Evolutionary conservation across 1,140 invertebrate genomes (phyloP).

Genomic region (Trissolcus basalis): DNA sequence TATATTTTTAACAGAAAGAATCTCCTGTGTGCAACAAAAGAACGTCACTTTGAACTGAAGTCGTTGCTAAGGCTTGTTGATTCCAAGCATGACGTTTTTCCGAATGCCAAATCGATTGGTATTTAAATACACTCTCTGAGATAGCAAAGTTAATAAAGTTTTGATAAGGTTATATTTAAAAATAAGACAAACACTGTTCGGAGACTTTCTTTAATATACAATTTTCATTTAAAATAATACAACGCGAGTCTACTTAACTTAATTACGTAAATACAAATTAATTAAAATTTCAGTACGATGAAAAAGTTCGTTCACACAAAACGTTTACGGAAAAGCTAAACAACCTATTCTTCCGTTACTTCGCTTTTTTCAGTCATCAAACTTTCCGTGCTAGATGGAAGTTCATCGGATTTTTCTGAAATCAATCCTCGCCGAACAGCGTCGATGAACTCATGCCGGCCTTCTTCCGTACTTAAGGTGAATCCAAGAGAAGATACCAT

Average conservation of each 20-base stretch:
- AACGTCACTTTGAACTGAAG: slow-evolving; percentile 14
- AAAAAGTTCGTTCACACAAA: slow-evolving; percentile 32
- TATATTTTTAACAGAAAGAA: slow-evolving; percentile 2
- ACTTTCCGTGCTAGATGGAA: slow-evolving; percentile 20
- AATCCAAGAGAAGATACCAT: slow-evolving; percentile 70
- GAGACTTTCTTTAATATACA: slow-evolving; percentile 9
- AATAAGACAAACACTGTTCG: slow-evolving; percentile 9
- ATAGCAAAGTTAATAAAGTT: slow-evolving; percentile 3
- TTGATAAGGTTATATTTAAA: background rate
- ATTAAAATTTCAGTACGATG: slow-evolving; percentile 35
- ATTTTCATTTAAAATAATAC: slow-evolving; percentile 27
- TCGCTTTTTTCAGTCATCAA: slow-evolving; percentile 2
- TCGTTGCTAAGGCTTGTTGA: slow-evolving; percentile 42
- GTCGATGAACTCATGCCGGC: slow-evolving; percentile 65
- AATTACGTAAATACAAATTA: slow-evolving; percentile 44
- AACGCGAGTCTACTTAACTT: slow-evolving; percentile 32
- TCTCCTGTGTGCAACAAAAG: slow-evolving; percentile 13
- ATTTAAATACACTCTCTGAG: slow-evolving; percentile 23
- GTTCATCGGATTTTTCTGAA: slow-evolving; percentile 22
- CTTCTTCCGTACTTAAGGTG: slow-evolving; percentile 65
- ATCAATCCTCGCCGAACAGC: slow-evolving; percentile 68
- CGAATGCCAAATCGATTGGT: slow-evolving; percentile 20
- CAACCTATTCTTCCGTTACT: background rate
- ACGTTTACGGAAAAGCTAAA: slow-evolving; percentile 24
- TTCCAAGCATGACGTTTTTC: slow-evolving; percentile 11